These are phyloP conservation scores for Prolemur simus DNA, from an alignment of 2,113 vertebrate species.

Conservation along the genomic window DNA sequence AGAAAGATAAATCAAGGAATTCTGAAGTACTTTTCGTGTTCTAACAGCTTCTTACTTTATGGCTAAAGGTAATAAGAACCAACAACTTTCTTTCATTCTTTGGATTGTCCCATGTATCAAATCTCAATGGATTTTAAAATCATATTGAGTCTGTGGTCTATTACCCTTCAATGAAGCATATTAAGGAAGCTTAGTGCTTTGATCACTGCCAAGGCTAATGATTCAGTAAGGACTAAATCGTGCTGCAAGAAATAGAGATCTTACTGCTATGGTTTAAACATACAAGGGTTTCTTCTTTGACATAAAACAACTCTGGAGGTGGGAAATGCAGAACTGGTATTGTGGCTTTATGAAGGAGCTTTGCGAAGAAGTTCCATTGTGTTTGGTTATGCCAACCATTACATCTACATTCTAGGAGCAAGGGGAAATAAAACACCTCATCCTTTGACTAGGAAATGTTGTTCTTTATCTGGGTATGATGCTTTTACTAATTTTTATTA, in stretches of 20 bases:
- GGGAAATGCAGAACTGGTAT: neutral
- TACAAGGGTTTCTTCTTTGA: neutral
- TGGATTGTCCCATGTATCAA: neutral
- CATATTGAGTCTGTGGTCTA: neutral
- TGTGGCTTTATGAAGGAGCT: neutral
- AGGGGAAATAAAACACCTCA: neutral
- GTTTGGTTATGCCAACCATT: neutral
- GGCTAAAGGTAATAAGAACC: neutral
- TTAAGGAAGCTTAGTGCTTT: neutral
- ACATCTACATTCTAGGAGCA: neutral
- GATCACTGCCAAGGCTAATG: neutral
- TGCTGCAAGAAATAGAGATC: neutral
- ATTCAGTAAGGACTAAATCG: neutral
- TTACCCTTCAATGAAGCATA: neutral
- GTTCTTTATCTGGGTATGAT: neutral
- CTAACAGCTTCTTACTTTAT: constrained; percentile 1
- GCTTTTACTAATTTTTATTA: neutral
- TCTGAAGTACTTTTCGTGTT: neutral
- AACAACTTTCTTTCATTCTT: neutral
- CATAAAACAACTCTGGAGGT: neutral
- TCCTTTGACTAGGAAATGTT: neutral
- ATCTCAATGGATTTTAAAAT: neutral
- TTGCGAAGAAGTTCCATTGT: neutral
- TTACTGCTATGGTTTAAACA: neutral
- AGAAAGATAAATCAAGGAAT: constrained; percentile 3